A percentile compares a stretch with the other conserved stretches of the same genome.
These are phyloP conservation scores for Punctoribates punctum DNA, from an alignment of 2,888 invertebrate genomes.

Conservation along the genomic window DNA sequence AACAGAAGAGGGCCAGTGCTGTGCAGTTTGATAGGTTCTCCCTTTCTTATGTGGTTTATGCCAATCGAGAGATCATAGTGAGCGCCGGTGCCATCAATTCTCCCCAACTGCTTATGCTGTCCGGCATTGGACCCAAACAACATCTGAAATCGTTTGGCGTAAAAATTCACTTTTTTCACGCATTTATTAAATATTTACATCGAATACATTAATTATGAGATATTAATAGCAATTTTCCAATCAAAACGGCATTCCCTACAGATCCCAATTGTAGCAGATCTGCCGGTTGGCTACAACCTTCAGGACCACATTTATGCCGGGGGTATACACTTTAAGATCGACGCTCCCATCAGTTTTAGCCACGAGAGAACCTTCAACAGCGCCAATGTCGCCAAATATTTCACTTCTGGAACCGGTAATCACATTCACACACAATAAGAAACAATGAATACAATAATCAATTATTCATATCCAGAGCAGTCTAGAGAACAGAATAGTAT, in stretches of 20 bases:
- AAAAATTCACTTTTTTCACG: conserved; percentile 40
- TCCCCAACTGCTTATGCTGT: conserved; percentile 87
- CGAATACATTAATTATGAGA: neutral
- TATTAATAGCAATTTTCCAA: no score
- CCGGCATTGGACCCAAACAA: conserved; percentile 76
- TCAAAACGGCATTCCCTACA: conserved; percentile 27
- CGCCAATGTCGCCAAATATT: conserved; percentile 47
- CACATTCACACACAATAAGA: neutral
- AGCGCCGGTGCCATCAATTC: conserved; percentile 89
- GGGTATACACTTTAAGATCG: conserved; percentile 74
- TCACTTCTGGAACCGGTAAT: conserved; percentile 46
- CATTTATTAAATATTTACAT: conserved; percentile 11
- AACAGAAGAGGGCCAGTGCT: conserved; percentile 72
- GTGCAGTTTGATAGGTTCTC: conserved; percentile 74
- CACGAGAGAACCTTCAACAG: conserved; percentile 48
- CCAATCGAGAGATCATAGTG: conserved; percentile 79
- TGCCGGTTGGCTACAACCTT: conserved; percentile 77
- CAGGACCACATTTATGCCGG: conserved; percentile 86
- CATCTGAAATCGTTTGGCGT: conserved; percentile 62
- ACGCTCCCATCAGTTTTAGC: conserved; percentile 61
- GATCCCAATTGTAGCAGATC: conserved; percentile 74
- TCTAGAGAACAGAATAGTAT: neutral
- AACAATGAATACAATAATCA: neutral
- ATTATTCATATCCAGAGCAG: no score
- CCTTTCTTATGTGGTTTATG: conserved; percentile 67